These are phyloP conservation scores for Hipparchia semele DNA, from an alignment of 2,888 invertebrate species.

Conservation along the genomic window DNA sequence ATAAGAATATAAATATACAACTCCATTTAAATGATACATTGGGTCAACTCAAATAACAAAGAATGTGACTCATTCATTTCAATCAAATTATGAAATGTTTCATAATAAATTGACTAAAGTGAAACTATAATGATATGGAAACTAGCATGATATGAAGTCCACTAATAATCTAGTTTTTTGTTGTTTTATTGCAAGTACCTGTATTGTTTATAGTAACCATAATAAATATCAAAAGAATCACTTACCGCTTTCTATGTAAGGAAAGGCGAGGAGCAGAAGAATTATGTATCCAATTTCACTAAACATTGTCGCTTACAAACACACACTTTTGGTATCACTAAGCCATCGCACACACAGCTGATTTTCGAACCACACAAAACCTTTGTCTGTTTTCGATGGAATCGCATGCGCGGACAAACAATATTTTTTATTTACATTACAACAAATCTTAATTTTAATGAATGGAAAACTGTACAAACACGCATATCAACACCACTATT, in stretches of 20 bases:
- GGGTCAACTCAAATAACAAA: not conserved
- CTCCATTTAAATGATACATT: not conserved
- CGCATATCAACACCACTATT: constrained; percentile 51
- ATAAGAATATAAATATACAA: not conserved
- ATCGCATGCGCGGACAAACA: constrained; percentile 83
- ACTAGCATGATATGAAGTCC: not conserved
- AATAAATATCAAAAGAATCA: constrained; percentile 41
- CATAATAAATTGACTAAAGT: not conserved
- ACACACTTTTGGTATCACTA: constrained; percentile 77
- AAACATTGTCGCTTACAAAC: constrained; percentile 82
- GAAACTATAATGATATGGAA: not conserved
- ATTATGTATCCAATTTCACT: constrained; percentile 86
- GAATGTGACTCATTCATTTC: not conserved
- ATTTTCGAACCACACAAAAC: constrained; percentile 83
- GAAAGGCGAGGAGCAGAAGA: constrained; percentile 86
- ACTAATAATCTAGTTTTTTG: not conserved
- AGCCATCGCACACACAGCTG: constrained; percentile 84
- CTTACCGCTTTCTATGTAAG: constrained; percentile 89
- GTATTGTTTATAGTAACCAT: not conserved
- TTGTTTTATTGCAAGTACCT: not conserved
- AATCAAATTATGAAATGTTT: not conserved
- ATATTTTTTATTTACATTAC: constrained; percentile 82
- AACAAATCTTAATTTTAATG: constrained; percentile 58
- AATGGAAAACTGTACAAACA: constrained; percentile 52
- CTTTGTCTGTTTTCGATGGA: constrained; percentile 83